Evolutionary conservation across 1,140 invertebrate species (phyloP).

Genomic region (Ceratitis capitata): DNA sequence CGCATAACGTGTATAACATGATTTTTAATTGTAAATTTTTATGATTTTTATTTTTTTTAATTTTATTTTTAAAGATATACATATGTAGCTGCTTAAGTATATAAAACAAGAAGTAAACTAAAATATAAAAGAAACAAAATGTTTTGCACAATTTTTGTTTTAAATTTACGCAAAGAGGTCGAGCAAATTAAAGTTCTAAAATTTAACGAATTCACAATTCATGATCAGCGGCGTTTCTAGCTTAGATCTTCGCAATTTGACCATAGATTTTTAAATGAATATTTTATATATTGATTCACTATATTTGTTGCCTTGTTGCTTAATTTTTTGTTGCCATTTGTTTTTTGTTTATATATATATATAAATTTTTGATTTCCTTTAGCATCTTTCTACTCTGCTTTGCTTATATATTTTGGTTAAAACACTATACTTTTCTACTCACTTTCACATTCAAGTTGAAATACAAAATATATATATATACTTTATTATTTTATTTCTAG

Average conservation of each 20-base stretch:
- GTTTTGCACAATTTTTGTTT: no score
- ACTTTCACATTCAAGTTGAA: not conserved
- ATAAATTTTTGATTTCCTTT: slow-evolving; percentile 14
- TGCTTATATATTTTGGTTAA: not conserved
- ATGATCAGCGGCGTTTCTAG: not conserved
- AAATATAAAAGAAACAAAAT: slow-evolving; percentile 18
- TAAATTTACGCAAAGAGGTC: no score
- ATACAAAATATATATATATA: not conserved
- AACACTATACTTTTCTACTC: not conserved
- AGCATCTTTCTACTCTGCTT: not conserved
- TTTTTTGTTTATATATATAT: not conserved
- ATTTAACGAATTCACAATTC: not conserved
- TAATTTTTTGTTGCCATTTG: not conserved
- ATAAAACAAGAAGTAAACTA: not conserved
- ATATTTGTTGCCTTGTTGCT: not conserved
- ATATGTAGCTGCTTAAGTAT: not conserved
- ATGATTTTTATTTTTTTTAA: not conserved
- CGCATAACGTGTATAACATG: not conserved
- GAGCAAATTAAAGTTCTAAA: no score
- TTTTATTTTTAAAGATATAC: not conserved
- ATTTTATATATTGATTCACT: no score
- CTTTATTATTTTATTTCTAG: no score
- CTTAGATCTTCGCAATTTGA: not conserved
- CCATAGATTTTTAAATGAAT: not conserved
- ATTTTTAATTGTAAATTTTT: not conserved